Conservation (phyloP, 2,113 vertebrate genomes). For the Lepidothrix coronata region DNA sequence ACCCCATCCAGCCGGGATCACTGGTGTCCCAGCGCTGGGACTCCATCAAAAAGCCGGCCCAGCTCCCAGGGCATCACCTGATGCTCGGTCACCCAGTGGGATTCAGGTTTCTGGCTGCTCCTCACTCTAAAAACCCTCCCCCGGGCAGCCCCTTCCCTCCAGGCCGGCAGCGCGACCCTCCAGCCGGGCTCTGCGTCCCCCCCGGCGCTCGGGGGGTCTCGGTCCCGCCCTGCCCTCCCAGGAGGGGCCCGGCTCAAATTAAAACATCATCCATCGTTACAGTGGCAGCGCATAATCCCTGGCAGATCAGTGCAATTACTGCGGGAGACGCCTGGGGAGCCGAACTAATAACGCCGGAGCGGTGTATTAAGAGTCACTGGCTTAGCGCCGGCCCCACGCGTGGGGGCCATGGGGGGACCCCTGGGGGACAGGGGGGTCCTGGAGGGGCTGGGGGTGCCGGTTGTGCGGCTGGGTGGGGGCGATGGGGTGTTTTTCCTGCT, state of each 20-base stretch:
- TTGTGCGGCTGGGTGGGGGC: accelerated
- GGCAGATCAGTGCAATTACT: conserved; percentile 64
- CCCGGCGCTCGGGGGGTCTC: not conserved
- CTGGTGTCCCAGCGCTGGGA: not conserved
- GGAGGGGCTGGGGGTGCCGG: not conserved
- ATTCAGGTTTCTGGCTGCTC: not conserved
- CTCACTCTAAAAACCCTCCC: not conserved
- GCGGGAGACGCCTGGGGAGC: conserved; percentile 43
- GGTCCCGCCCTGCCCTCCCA: not conserved
- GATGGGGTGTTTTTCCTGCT: not conserved
- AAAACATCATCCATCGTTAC: conserved; percentile 51
- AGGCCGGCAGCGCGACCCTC: not conserved
- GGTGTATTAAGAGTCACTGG: conserved; percentile 35
- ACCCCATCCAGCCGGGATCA: not conserved
- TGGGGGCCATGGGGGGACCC: not conserved
- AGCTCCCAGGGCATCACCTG: not conserved
- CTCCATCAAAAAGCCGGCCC: accelerated
- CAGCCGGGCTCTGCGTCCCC: not conserved
- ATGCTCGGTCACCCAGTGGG: accelerated
- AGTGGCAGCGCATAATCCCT: conserved; percentile 40
- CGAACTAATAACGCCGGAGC: conserved; percentile 23
- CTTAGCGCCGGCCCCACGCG: not conserved
- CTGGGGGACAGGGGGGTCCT: not conserved
- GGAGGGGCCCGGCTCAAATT: not conserved
- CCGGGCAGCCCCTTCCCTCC: not conserved